phyloP scores from a whole-genome alignment of 2,113 vertebrate species.

The Osmerus eperlanus region DNA sequence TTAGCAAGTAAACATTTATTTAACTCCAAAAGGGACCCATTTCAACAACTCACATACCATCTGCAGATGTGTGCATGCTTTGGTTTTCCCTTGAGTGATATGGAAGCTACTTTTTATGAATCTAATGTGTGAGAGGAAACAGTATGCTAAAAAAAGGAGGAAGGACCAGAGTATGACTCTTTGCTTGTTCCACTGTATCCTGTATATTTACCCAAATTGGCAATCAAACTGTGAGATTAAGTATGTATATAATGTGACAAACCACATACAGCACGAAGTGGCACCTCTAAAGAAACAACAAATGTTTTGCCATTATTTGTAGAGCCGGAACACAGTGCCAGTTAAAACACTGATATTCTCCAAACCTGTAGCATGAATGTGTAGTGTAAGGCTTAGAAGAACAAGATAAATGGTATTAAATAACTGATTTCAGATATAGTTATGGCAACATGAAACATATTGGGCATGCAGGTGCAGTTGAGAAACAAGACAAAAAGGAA shows the following conservation, averaged over 20 bases:
- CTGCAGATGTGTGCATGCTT: conserved; percentile 33
- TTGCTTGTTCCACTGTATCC: conserved; percentile 46
- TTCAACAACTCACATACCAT: conserved; percentile 25
- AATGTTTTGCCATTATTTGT: conserved; percentile 40
- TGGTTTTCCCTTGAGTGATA: conserved; percentile 32
- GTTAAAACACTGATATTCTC: conserved; percentile 33
- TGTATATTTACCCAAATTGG: background rate
- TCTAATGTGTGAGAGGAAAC: conserved; percentile 28
- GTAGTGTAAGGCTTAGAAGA: conserved; percentile 20
- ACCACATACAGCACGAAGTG: conserved; percentile 37
- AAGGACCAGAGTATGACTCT: conserved; percentile 27
- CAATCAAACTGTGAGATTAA: conserved; percentile 29
- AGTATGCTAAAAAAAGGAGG: conserved; percentile 12
- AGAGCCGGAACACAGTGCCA: conserved; percentile 20
- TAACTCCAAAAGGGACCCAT: conserved; percentile 24
- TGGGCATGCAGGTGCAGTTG: conserved; percentile 21
- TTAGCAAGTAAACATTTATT: conserved; percentile 17
- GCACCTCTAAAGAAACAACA: conserved; percentile 28
- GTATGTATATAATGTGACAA: conserved; percentile 31
- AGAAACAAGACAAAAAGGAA: conserved; percentile 28
- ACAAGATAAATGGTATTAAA: conserved; percentile 25
- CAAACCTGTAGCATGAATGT: conserved; percentile 12
- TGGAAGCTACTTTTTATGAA: conserved; percentile 27
- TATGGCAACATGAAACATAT: conserved; percentile 22
- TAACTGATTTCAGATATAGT: conserved; percentile 16